Conservation (phyloP, 2,888 invertebrate genomes). For the Digitonthophagus gazella region DNA sequence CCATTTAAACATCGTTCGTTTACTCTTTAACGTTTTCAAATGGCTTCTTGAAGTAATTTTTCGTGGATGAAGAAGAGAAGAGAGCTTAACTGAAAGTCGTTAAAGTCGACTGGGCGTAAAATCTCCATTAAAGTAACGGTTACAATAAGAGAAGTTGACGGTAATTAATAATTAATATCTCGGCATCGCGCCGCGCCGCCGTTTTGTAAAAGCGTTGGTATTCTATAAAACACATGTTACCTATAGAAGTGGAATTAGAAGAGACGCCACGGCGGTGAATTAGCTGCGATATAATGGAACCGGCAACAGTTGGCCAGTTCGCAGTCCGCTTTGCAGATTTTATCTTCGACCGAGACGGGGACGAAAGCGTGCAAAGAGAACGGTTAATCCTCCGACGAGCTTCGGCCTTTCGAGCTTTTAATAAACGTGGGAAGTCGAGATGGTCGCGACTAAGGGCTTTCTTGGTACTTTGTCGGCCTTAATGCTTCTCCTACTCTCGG, state of each 20-base stretch:
- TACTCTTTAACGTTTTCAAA: neutral
- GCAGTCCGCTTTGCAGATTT: neutral
- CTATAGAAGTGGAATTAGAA: too few species aligned
- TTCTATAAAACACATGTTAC: too few species aligned
- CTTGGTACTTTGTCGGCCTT: neutral
- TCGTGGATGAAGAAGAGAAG: too few species aligned
- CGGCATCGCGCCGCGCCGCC: too few species aligned
- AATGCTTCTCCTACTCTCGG: neutral
- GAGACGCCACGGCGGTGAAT: neutral
- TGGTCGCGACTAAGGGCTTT: neutral
- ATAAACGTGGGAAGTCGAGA: neutral
- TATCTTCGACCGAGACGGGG: neutral
- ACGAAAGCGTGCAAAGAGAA: neutral
- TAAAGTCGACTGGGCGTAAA: too few species aligned
- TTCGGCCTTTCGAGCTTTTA: neutral
- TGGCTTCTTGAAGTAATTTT: neutral
- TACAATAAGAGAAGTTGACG: too few species aligned
- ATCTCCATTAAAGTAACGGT: too few species aligned
- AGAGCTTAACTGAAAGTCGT: too few species aligned
- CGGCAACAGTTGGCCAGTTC: neutral
- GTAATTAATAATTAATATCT: too few species aligned
- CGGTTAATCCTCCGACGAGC: neutral
- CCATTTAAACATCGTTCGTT: neutral
- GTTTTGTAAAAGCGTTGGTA: too few species aligned
- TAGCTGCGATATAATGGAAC: neutral